phyloP scores from a whole-genome alignment of 2,797 vertebrate species.

The Sparidentex hasta region DNA sequence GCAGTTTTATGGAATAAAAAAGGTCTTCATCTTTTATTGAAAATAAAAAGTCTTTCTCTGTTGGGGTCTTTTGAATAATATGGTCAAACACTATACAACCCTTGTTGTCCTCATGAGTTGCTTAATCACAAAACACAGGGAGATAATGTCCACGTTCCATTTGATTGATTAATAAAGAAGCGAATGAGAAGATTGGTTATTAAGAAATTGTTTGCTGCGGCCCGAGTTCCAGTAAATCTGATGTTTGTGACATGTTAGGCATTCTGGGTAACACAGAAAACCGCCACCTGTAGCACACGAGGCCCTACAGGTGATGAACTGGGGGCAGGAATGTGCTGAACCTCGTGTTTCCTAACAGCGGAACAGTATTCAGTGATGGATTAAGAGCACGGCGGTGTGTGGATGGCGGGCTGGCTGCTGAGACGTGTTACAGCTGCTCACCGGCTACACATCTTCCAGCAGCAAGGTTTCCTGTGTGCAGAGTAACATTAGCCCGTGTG shows the following conservation, averaged over 20 bases:
- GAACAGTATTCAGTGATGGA: conserved; percentile 1
- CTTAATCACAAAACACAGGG: too few relatives aligned
- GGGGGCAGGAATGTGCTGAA: neutral
- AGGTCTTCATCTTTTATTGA: too few relatives aligned
- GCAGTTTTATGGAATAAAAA: too few relatives aligned
- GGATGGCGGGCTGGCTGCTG: neutral
- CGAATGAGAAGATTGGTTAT: too few relatives aligned
- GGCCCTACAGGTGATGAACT: neutral
- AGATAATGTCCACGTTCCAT: too few relatives aligned
- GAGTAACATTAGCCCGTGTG: neutral
- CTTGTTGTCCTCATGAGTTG: too few relatives aligned
- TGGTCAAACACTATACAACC: too few relatives aligned
- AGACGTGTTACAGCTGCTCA: conserved; percentile 1
- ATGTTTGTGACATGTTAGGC: too few relatives aligned
- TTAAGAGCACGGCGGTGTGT: conserved; percentile 5
- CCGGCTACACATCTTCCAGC: neutral
- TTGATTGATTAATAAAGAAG: neutral
- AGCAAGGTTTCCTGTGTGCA: neutral
- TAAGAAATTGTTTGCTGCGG: neutral
- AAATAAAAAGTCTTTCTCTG: too few relatives aligned
- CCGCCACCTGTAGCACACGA: neutral
- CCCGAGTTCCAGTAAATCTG: too few relatives aligned
- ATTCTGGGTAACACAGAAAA: neutral
- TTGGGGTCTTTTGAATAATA: too few relatives aligned
- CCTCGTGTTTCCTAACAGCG: conserved; percentile 5